These are phyloP conservation scores for Oligia strigilis DNA, from an alignment of 2,888 invertebrate genomes.

Conservation along the genomic window DNA sequence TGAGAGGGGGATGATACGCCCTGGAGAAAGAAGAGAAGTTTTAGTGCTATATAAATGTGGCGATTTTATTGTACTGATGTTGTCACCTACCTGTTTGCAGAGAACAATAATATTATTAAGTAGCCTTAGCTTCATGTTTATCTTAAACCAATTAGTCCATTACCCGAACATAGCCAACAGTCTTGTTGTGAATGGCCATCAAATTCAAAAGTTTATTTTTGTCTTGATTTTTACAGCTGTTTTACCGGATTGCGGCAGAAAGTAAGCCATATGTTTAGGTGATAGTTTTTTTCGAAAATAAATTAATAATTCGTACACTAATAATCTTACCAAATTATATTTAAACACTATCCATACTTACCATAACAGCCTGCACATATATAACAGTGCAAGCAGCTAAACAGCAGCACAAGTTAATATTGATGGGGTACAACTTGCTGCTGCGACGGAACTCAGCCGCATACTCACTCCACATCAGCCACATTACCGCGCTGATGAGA, in stretches of 20 bases:
- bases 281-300: background rate
- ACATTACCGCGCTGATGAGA: slow-evolving; percentile 78
- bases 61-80: background rate
- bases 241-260: too few species aligned
- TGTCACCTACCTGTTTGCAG: background rate
- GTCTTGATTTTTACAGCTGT: background rate
- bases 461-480: slow-evolving; percentile 84
- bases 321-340: background rate
- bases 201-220: background rate
- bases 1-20: slow-evolving; percentile 91
- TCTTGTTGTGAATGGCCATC: background rate
- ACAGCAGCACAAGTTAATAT: slow-evolving; percentile 91
- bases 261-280: background rate
- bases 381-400: slow-evolving; percentile 91
- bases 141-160: background rate
- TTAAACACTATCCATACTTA: slow-evolving; percentile 75
- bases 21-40: slow-evolving; percentile 79
- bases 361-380: slow-evolving; percentile 92
- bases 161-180: background rate
- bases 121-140: background rate
- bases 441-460: slow-evolving; percentile 82
- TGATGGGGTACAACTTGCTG: slow-evolving; percentile 90
- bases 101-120: background rate
- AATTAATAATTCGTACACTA: background rate
- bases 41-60: background rate